These are phyloP conservation scores for Bombus ignitus DNA, from an alignment of 1,140 invertebrate species.

Conservation along the genomic window DNA sequence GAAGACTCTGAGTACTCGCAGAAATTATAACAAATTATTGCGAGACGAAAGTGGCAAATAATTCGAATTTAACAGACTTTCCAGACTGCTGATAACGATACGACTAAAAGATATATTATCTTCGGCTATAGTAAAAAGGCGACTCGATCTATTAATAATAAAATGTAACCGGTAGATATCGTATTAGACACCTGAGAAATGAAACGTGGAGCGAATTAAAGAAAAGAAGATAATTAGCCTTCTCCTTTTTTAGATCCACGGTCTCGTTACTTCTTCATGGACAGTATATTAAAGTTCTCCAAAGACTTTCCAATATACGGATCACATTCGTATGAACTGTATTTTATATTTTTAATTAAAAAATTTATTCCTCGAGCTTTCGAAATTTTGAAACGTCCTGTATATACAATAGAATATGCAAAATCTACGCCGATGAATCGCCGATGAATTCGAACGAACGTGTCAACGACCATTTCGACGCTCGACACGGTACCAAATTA, in stretches of 20 bases:
- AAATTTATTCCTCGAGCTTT: too few species aligned
- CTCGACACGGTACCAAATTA: background rate
- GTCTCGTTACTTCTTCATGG: rapidly evolving
- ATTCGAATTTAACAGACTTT: background rate
- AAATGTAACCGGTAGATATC: background rate
- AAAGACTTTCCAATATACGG: too few species aligned
- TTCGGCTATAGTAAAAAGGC: background rate
- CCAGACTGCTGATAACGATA: background rate
- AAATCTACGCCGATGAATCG: background rate
- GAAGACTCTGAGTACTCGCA: background rate
- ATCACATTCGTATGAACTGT: too few species aligned
- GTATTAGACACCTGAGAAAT: background rate
- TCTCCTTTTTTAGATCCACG: too few species aligned
- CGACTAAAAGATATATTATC: background rate
- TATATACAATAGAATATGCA: background rate
- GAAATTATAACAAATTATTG: background rate
- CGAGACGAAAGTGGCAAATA: background rate
- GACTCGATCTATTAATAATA: background rate
- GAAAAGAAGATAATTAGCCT: background rate
- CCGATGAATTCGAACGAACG: background rate
- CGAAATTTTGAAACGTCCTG: too few species aligned
- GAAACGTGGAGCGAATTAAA: background rate
- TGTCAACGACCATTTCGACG: background rate
- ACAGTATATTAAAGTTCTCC: too few species aligned
- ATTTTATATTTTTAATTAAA: too few species aligned